Percentiles rank a stretch among this genome's conserved stretches.
Conservation (phyloP, 2,113 vertebrate species). For the Bos taurus region ARS-UCD2.0 NC_037345.1:22655501-22656000, state of each 20-base stretch:
- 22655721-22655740: not conserved
- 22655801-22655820: not conserved
- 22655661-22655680: not conserved
- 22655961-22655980: too few relatives aligned
- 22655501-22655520: not conserved
- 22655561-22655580: not conserved
- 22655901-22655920: not conserved
- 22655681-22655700: not conserved
- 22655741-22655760: not conserved
- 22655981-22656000: not conserved
- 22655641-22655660: not conserved
- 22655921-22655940: not conserved
- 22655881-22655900: not conserved
- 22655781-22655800: not conserved
- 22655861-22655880: not conserved
- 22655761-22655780: not conserved
- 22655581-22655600: not conserved
- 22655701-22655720: not conserved
- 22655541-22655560: rapidly evolving
- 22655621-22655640: not conserved
- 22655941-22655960: not conserved
- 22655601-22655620: not conserved
- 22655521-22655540: not conserved
- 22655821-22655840: not conserved
- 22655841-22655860: not conserved